phyloP scores from a whole-genome alignment of 2,113 vertebrate genomes.

The Oncorhynchus kisutch region DNA sequence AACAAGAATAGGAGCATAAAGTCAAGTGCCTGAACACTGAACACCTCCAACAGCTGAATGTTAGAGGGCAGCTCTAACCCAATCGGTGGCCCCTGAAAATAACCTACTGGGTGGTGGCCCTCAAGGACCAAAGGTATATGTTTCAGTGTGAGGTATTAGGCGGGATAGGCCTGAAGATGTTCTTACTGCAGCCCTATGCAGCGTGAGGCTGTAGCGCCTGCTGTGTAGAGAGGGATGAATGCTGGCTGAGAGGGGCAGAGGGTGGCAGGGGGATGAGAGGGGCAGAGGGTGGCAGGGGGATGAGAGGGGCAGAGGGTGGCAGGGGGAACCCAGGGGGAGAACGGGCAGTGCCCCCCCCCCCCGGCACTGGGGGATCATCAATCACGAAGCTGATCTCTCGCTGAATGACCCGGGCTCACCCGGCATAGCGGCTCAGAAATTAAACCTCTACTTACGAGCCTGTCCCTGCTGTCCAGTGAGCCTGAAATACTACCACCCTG shows the following conservation, averaged over 20 bases:
- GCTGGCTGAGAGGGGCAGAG: neutral
- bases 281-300: neutral
- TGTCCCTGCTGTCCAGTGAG: conserved; percentile 33
- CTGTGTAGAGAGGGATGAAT: conserved; percentile 4
- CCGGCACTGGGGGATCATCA: conserved; percentile 30
- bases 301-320: neutral
- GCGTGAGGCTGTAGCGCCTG: conserved; percentile 6
- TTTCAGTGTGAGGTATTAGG: neutral
- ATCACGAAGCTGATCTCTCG: conserved; percentile 41
- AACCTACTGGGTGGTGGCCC: conserved; percentile 21
- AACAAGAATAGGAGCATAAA: too few species aligned
- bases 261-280: neutral
- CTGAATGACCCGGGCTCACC: conserved; percentile 39
- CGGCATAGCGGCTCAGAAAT: conserved; percentile 48
- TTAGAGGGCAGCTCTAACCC: too few species aligned
- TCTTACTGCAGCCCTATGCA: too few species aligned
- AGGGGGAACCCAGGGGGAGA: neutral
- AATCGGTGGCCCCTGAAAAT: neutral
- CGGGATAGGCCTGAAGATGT: neutral
- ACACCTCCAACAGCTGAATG: too few species aligned
- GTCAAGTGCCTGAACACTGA: too few species aligned
- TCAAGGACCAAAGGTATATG: conserved; percentile 14
- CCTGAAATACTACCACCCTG: conserved; percentile 51
- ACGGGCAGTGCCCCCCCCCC: conserved; percentile 1
- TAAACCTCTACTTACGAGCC: conserved; percentile 66